phyloP scores from a whole-genome alignment of 2,797 vertebrate genomes.

The Carduelis carduelis region DNA sequence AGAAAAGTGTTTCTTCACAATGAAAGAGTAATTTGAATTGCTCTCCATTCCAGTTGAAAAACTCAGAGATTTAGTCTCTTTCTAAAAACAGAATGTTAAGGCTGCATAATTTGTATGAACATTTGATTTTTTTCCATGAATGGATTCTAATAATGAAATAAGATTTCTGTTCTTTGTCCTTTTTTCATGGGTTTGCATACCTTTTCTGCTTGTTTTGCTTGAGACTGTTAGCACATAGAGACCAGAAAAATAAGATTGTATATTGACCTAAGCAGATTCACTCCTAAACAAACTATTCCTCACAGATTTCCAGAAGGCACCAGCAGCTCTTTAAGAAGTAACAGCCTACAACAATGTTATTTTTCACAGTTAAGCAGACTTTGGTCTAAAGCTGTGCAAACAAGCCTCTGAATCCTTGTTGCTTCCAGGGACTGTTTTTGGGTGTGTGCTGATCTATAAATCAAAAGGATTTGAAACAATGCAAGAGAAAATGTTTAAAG shows the following conservation, averaged over 20 bases:
- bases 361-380: constrained; percentile 62
- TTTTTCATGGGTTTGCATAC: not conserved
- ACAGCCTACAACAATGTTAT: constrained; percentile 60
- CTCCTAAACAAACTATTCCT: constrained; percentile 43
- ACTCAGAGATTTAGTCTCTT: not conserved
- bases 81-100: constrained; percentile 6
- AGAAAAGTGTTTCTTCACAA: not conserved
- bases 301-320: constrained; percentile 35
- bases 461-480: constrained; percentile 50
- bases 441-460: constrained; percentile 29
- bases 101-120: not conserved
- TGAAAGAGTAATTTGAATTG: not conserved
- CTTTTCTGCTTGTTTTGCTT: constrained; percentile 33
- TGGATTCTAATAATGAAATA: constrained; percentile 11
- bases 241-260: constrained; percentile 30
- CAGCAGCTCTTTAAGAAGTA: constrained; percentile 38
- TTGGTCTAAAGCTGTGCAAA: constrained; percentile 64
- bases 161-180: not conserved
- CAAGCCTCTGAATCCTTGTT: constrained; percentile 25
- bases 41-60: not conserved
- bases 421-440: constrained; percentile 32
- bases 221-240: not conserved
- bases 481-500: constrained; percentile 17
- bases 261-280: constrained; percentile 43
- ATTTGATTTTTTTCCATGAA: constrained; percentile 7